phyloP scores from a whole-genome alignment of 2,888 invertebrate genomes.

The Homarus gammarus region DNA sequence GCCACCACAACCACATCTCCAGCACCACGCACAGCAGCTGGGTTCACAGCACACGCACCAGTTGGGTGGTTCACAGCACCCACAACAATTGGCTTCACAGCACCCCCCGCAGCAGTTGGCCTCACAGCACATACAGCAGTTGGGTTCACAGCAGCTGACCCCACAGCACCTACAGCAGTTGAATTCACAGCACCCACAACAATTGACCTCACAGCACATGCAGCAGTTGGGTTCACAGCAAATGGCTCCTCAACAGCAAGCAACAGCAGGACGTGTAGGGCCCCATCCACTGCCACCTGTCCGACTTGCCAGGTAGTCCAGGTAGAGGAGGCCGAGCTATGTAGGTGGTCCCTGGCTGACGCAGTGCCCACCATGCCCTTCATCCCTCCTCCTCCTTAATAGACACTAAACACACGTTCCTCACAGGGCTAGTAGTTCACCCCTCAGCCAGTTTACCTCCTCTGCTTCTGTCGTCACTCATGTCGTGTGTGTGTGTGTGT shows the following conservation, averaged over 20 bases:
- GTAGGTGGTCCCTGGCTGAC: constrained; percentile 68
- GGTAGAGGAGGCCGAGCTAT: constrained; percentile 59
- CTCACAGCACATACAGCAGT: too few species aligned
- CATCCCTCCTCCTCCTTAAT: background rate
- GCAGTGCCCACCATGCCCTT: constrained; percentile 36
- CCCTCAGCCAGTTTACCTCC: too few species aligned
- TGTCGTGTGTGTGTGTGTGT: too few species aligned
- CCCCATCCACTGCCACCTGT: constrained; percentile 1
- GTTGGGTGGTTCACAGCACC: too few species aligned
- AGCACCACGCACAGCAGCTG: constrained; percentile 27
- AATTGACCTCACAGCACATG: background rate
- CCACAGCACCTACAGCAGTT: background rate
- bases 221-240: constrained; percentile 16
- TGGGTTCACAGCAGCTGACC: background rate
- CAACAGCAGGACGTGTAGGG: background rate
- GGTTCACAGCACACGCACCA: background rate
- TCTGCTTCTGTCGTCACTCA: too few species aligned
- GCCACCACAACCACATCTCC: constrained; percentile 25
- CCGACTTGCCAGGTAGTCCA: constrained; percentile 5
- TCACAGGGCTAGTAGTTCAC: too few species aligned
- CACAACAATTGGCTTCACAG: background rate
- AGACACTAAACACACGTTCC: too few species aligned
- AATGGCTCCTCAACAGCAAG: background rate
- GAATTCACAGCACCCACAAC: background rate
- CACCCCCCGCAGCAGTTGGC: background rate